phyloP scores from a whole-genome alignment of 2,888 invertebrate species.

The Tholera decimalis region DNA sequence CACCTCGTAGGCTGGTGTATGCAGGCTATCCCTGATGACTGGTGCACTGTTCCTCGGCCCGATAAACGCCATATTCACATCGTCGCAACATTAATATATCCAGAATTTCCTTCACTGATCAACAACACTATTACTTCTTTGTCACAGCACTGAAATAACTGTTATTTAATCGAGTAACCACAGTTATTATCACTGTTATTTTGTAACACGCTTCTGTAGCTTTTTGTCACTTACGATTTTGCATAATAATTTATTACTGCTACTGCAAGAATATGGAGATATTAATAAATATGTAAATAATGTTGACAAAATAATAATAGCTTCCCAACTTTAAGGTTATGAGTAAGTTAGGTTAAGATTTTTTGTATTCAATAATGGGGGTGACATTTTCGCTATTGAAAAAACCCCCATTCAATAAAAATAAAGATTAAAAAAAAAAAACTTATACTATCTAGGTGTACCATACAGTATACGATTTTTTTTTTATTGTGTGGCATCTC shows the following conservation, averaged over 20 bases:
- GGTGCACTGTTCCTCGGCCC: conserved; percentile 93
- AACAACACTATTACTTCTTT: conserved; percentile 14
- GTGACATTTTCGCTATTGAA: no score
- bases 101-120: conserved; percentile 23
- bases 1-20: conserved; percentile 93
- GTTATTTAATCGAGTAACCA: not conserved
- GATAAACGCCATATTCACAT: conserved; percentile 89
- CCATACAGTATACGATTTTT: not conserved
- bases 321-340: not conserved
- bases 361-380: no score
- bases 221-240: conserved; percentile 14
- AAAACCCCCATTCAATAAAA: no score
- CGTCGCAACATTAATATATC: conserved; percentile 72
- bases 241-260: conserved; percentile 8
- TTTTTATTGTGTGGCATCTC: no score
- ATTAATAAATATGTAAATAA: no score
- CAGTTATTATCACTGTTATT: conserved; percentile 16
- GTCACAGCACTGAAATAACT: conserved; percentile 26
- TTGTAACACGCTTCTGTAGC: not conserved
- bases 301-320: conserved; percentile 44
- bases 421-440: no score
- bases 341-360: no score
- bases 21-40: conserved; percentile 93
- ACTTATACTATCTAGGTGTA: not conserved
- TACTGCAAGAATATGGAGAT: not conserved